phyloP scores from a whole-genome alignment of 1,140 invertebrate species.

The Nasonia longicornis region DNA sequence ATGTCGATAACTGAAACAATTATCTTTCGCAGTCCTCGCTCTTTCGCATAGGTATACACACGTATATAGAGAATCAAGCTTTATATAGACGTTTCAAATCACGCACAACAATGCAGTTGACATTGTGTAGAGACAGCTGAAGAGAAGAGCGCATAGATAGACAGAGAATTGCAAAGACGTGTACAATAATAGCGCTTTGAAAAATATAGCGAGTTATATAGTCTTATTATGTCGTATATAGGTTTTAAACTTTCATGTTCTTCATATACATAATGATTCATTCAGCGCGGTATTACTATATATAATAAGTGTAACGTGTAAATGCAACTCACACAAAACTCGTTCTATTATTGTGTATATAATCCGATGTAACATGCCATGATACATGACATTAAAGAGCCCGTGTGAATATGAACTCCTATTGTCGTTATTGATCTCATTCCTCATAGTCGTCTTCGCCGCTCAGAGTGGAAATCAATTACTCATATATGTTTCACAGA shows the following conservation, averaged over 20 bases:
- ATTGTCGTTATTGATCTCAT: slow-evolving; percentile 26
- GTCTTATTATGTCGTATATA: not conserved
- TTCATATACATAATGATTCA: slow-evolving; percentile 13
- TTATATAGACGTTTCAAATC: not conserved
- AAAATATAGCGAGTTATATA: slow-evolving; percentile 32
- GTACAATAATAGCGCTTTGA: slow-evolving; percentile 19
- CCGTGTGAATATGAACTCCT: slow-evolving; percentile 19
- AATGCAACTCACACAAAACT: slow-evolving; percentile 13
- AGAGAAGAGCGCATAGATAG: not conserved
- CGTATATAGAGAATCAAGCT: not conserved
- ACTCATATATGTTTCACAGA: not conserved
- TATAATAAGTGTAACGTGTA: not conserved
- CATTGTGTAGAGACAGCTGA: not conserved
- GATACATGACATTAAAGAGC: slow-evolving; percentile 41
- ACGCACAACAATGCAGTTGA: not conserved
- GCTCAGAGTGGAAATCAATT: not conserved
- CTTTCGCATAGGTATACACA: not conserved
- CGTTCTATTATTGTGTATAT: slow-evolving; percentile 19
- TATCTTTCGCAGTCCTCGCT: not conserved
- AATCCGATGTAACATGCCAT: slow-evolving; percentile 26
- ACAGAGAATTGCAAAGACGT: slow-evolving; percentile 6
- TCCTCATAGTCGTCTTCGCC: not conserved
- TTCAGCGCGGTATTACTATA: not conserved
- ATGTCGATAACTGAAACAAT: slow-evolving; percentile 17
- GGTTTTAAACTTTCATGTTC: slow-evolving; percentile 31